Evolutionary conservation across 1,140 invertebrate species (phyloP).

Genomic region (Phenacoccus solenopsis): DNA sequence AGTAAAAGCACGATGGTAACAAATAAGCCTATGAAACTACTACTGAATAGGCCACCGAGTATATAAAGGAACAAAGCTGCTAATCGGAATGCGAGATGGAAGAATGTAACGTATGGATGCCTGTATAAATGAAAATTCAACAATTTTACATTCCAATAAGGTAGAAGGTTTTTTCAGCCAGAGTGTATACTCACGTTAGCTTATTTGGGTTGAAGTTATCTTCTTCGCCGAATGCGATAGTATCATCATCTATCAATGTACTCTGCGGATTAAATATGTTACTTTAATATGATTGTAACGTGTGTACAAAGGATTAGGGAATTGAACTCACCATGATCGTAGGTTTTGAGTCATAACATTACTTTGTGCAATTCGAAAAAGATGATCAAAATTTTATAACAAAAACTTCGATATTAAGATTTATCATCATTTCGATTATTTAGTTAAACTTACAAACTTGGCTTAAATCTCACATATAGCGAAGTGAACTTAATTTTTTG

Average conservation of each 20-base stretch:
- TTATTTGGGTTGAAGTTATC: conserved; percentile 43
- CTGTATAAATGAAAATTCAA: conserved; percentile 39
- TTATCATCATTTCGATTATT: too few relatives aligned
- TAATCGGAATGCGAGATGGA: conserved; percentile 73
- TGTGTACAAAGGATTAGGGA: too few relatives aligned
- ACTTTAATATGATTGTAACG: too few relatives aligned
- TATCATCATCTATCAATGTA: conserved; percentile 48
- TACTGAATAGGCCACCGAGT: conserved; percentile 72
- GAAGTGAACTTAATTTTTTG: too few relatives aligned
- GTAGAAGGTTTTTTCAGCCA: conserved; percentile 18
- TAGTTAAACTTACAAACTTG: too few relatives aligned
- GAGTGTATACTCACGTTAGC: conserved; percentile 35
- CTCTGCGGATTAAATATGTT: background rate
- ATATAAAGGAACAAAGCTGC: conserved; percentile 73
- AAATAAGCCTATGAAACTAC: conserved; percentile 87
- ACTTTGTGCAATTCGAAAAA: too few relatives aligned
- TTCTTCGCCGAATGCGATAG: conserved; percentile 72
- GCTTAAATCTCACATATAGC: too few relatives aligned
- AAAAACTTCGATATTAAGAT: too few relatives aligned
- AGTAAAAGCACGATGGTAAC: conserved; percentile 75
- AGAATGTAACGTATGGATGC: conserved; percentile 73
- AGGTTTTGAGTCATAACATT: too few relatives aligned
- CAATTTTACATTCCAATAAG: conserved; percentile 9
- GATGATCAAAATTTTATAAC: too few relatives aligned
- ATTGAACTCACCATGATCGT: background rate